Evolutionary conservation across 2,888 invertebrate genomes (phyloP).

Genomic region (Leptopterna dolabrata): DNA sequence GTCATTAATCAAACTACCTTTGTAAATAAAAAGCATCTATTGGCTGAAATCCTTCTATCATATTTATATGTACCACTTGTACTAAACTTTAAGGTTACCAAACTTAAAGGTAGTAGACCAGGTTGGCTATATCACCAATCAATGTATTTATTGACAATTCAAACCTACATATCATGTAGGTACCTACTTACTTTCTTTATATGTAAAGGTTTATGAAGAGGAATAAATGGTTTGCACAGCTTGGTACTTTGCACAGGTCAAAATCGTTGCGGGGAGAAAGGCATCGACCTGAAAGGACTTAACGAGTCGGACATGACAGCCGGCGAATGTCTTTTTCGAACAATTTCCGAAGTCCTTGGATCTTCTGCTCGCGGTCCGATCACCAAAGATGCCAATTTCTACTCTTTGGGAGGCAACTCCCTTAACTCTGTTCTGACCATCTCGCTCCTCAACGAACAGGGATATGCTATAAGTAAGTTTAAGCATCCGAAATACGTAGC

Average conservation of each 20-base stretch:
- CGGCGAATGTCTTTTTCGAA: slow-evolving; percentile 79
- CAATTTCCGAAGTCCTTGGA: slow-evolving; percentile 75
- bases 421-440: slow-evolving; percentile 87
- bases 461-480: slow-evolving; percentile 78
- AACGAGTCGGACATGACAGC: slow-evolving; percentile 68
- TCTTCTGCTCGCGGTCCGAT: slow-evolving; percentile 73
- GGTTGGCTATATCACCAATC: too few relatives aligned
- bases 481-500: not conserved
- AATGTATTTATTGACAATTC: too few relatives aligned
- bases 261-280: not conserved
- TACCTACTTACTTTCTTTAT: too few relatives aligned
- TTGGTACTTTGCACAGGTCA: not conserved
- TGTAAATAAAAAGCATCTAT: too few relatives aligned
- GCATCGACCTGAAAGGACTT: not conserved
- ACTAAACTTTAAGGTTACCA: too few relatives aligned
- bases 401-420: slow-evolving; percentile 87
- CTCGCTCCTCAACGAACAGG: slow-evolving; percentile 79
- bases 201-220: too few relatives aligned
- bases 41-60: too few relatives aligned
- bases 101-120: too few relatives aligned
- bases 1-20: too few relatives aligned
- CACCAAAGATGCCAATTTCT: slow-evolving; percentile 77
- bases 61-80: too few relatives aligned
- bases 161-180: too few relatives aligned
- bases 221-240: too few relatives aligned